phyloP scores from a whole-genome alignment of 2,113 vertebrate genomes.

The Gorsachius goisagi region DNA sequence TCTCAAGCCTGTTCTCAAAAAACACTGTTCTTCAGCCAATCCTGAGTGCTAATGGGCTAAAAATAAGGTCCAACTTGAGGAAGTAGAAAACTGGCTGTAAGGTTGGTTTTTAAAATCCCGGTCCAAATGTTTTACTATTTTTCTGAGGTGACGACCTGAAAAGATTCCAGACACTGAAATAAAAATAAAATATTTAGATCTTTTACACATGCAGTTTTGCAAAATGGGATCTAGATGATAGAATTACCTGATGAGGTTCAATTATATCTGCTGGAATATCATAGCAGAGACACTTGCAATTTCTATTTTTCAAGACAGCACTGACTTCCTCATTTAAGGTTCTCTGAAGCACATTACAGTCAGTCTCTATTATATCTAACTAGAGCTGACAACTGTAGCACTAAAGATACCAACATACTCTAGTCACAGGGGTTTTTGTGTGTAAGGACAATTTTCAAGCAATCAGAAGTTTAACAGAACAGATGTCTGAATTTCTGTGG shows the following conservation, averaged over 20 bases:
- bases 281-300: neutral
- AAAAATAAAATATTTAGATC: neutral
- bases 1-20: neutral
- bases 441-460: neutral
- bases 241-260: neutral
- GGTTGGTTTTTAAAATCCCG: neutral
- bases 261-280: neutral
- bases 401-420: neutral
- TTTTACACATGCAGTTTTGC: neutral
- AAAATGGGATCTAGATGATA: neutral
- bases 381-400: neutral
- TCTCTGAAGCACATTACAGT: neutral
- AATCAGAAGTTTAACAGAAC: slow-evolving; percentile 27
- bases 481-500: neutral
- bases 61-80: neutral
- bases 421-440: neutral
- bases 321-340: neutral
- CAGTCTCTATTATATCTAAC: neutral
- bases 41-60: neutral
- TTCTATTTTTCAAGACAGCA: neutral
- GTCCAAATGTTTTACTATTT: neutral
- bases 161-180: neutral
- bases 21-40: neutral
- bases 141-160: neutral
- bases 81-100: neutral